Conservation (phyloP, 2,113 vertebrate genomes). For the Alligator sinensis region DNA sequence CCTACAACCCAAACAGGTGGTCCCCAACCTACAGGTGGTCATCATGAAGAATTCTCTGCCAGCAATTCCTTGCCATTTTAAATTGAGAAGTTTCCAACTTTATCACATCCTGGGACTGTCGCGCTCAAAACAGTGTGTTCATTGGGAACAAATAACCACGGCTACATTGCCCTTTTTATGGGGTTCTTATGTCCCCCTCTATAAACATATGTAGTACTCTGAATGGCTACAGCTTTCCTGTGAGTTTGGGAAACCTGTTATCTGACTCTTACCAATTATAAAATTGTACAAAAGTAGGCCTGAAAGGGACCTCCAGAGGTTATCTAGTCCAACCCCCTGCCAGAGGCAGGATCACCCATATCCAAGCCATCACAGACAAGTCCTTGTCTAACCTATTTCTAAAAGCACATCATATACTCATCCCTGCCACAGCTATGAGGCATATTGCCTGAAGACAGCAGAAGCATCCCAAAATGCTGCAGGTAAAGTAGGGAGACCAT, state of each 20-base stretch:
- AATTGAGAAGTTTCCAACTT: background rate
- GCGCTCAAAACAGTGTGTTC: background rate
- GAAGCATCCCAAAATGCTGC: no score
- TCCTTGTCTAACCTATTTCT: no score
- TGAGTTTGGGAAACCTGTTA: background rate
- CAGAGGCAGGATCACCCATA: no score
- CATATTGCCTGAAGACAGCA: no score
- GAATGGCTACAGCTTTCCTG: background rate
- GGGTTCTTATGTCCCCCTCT: background rate
- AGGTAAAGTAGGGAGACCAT: no score
- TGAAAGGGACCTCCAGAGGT: no score
- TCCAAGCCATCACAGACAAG: no score
- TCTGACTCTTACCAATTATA: background rate
- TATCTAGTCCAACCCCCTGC: no score
- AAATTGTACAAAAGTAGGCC: no score
- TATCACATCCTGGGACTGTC: background rate
- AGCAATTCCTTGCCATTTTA: background rate
- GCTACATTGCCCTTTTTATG: background rate
- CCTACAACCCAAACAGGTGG: background rate
- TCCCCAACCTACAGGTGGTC: background rate
- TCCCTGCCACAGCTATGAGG: no score
- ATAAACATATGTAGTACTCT: background rate
- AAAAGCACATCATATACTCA: no score
- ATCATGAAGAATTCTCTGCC: background rate
- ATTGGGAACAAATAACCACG: background rate